A percentile compares a stretch with the other conserved stretches of the same genome.
These are phyloP conservation scores for Drosophila colorata DNA, from an alignment of 2,888 invertebrate genomes.

Conservation along the genomic window DNA sequence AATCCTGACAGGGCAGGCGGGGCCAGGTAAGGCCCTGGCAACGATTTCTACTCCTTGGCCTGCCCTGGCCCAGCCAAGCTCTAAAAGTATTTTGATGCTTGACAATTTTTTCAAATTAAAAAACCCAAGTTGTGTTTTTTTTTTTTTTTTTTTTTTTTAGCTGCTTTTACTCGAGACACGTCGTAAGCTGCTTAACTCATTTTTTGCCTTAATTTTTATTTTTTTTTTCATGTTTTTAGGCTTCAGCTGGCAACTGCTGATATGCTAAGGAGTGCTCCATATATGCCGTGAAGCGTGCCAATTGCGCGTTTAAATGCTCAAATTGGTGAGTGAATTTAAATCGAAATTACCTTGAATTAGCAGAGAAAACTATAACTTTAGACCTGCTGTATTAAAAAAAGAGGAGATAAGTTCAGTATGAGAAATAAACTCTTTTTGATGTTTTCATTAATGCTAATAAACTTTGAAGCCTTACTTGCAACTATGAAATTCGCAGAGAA, in stretches of 20 bases:
- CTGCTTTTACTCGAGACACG: conserved; percentile 22
- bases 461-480: neutral
- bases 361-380: neutral
- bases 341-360: neutral
- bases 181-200: conserved; percentile 48
- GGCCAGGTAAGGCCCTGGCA: conserved; percentile 19
- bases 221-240: conserved; percentile 3
- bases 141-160: conserved; percentile 1
- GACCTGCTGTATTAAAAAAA: too few relatives aligned
- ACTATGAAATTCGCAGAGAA: neutral
- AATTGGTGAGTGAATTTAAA: neutral
- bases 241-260: conserved; percentile 2
- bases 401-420: too few relatives aligned
- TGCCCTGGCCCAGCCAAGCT: conserved; percentile 25
- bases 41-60: conserved; percentile 31
- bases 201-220: conserved; percentile 12
- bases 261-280: conserved; percentile 21
- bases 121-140: conserved; percentile 16
- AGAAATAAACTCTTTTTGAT: too few relatives aligned
- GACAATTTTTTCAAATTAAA: conserved; percentile 79
- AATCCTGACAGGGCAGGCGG: conserved; percentile 29
- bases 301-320: neutral
- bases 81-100: conserved; percentile 81
- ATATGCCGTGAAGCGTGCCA: conserved; percentile 30
- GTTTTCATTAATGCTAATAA: too few relatives aligned